A percentile compares a stretch with the other conserved stretches of the same genome.
These are phyloP conservation scores for Megalops cyprinoides DNA, from an alignment of 2,797 vertebrate species.

Conservation along the genomic window DNA sequence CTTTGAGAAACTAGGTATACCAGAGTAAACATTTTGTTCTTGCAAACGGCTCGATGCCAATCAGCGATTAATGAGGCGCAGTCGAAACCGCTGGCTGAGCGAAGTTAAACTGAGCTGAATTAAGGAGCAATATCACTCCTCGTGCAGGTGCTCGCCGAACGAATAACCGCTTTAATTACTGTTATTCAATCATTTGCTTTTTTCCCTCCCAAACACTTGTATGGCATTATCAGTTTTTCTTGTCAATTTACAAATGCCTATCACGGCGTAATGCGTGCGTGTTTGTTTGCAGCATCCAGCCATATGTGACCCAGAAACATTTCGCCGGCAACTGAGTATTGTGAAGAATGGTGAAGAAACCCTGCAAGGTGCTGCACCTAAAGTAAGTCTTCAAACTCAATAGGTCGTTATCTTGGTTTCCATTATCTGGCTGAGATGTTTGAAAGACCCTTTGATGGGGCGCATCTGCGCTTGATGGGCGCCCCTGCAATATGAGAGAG, in stretches of 20 bases:
- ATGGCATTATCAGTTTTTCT: slow-evolving; percentile 93
- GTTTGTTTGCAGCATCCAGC: slow-evolving; percentile 67
- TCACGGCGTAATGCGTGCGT: slow-evolving; percentile 81
- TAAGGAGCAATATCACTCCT: slow-evolving; percentile 97
- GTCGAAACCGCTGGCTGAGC: slow-evolving; percentile 79
- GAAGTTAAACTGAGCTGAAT: slow-evolving; percentile 98
- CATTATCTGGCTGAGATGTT: slow-evolving; percentile 82
- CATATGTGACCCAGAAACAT: slow-evolving; percentile 80
- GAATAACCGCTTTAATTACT: slow-evolving; percentile 99
- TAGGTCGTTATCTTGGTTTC: slow-evolving; percentile 79
- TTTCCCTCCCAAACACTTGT: slow-evolving; percentile 80
- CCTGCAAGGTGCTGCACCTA: slow-evolving; percentile 68
- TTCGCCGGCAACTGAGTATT: slow-evolving; percentile 70
- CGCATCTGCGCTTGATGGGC: slow-evolving; percentile 93
- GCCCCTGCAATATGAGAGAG: slow-evolving; percentile 82
- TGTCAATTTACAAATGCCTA: slow-evolving; percentile 89
- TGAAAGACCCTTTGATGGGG: slow-evolving; percentile 87
- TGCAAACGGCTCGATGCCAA: slow-evolving; percentile 78
- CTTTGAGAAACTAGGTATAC: slow-evolving; percentile 68
- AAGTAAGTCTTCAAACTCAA: slow-evolving; percentile 82
- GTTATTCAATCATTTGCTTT: slow-evolving; percentile 98
- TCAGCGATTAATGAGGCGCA: slow-evolving; percentile 84
- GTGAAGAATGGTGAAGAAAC: slow-evolving; percentile 68
- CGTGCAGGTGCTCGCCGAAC: slow-evolving; percentile 97
- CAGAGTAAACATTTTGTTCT: slow-evolving; percentile 81